Conservation (phyloP, 2,888 invertebrate genomes). For the Uloborus plumipes region DNA sequence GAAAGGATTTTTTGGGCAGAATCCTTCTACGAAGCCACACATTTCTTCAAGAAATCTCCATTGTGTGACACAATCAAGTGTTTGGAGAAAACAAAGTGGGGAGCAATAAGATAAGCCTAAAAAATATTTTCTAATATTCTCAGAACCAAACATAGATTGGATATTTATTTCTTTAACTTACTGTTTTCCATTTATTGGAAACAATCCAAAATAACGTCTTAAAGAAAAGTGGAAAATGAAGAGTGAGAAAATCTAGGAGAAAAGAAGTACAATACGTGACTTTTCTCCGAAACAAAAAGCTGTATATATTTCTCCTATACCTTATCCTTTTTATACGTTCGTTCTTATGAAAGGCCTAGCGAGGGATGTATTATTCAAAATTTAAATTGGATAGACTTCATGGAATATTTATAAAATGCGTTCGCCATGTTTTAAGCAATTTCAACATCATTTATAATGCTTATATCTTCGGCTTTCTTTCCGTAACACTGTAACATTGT, state of each 20-base stretch:
- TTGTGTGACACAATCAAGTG: too few species aligned
- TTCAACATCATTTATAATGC: constrained; percentile 54
- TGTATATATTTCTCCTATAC: constrained; percentile 32
- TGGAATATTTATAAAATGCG: constrained; percentile 52
- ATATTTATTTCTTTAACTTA: constrained; percentile 38
- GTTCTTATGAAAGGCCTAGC: constrained; percentile 14
- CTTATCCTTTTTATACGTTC: constrained; percentile 25
- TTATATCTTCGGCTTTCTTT: constrained; percentile 12
- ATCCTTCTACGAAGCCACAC: too few species aligned
- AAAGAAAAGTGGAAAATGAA: constrained; percentile 24
- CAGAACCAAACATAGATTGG: constrained; percentile 34
- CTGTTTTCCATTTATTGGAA: constrained; percentile 12
- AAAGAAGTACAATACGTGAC: constrained; percentile 37
- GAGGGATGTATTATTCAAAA: constrained; percentile 60
- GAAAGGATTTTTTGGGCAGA: too few species aligned
- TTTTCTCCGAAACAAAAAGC: constrained; percentile 35
- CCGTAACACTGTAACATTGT: too few species aligned
- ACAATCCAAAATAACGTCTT: constrained; percentile 35
- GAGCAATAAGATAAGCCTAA: too few species aligned
- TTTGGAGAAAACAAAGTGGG: too few species aligned
- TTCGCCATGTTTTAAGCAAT: constrained; percentile 48
- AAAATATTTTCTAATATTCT: constrained; percentile 21
- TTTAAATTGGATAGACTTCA: constrained; percentile 61
- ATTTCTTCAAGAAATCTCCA: too few species aligned
- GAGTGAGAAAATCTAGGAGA: constrained; percentile 20